phyloP scores from a whole-genome alignment of 2,888 invertebrate genomes.

The Andrena trimmerana region DNA sequence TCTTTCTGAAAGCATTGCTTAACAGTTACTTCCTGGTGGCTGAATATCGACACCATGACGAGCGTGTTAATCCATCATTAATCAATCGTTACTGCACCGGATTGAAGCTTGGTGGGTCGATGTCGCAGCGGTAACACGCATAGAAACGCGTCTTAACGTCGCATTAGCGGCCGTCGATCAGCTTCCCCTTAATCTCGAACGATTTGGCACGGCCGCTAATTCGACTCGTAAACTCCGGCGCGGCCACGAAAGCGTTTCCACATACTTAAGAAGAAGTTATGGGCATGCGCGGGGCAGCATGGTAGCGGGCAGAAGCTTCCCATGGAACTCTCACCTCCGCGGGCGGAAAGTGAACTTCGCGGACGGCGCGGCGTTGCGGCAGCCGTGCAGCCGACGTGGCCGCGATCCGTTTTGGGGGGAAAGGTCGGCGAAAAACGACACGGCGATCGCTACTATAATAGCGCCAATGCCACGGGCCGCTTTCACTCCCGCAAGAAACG shows the following conservation, averaged over 20 bases:
- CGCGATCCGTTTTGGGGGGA: conserved; percentile 78
- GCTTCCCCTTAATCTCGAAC: conserved; percentile 38
- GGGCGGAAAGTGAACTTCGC: conserved; percentile 83
- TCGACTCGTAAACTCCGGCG: conserved; percentile 34
- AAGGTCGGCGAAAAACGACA: conserved; percentile 79
- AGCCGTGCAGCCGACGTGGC: conserved; percentile 63
- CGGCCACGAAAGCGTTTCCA: conserved; percentile 62
- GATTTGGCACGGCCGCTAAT: conserved; percentile 39
- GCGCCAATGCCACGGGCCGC: conserved; percentile 77
- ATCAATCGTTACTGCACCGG: neutral
- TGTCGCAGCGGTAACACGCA: neutral
- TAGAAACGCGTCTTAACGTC: conserved; percentile 22
- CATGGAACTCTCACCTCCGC: conserved; percentile 85
- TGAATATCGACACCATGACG: too few species aligned
- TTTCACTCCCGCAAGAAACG: conserved; percentile 75
- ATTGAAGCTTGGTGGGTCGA: neutral
- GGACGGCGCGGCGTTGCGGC: conserved; percentile 46
- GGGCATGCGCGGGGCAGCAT: conserved; percentile 67
- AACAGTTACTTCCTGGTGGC: too few species aligned
- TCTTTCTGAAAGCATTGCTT: too few species aligned
- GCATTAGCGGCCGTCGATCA: conserved; percentile 42
- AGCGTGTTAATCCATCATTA: neutral
- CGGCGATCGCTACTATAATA: conserved; percentile 73
- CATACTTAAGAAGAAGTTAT: conserved; percentile 74
- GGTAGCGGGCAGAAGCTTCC: conserved; percentile 83